These are phyloP conservation scores for Micrasema longulum DNA, from an alignment of 1,140 invertebrate genomes.

Conservation along the genomic window DNA sequence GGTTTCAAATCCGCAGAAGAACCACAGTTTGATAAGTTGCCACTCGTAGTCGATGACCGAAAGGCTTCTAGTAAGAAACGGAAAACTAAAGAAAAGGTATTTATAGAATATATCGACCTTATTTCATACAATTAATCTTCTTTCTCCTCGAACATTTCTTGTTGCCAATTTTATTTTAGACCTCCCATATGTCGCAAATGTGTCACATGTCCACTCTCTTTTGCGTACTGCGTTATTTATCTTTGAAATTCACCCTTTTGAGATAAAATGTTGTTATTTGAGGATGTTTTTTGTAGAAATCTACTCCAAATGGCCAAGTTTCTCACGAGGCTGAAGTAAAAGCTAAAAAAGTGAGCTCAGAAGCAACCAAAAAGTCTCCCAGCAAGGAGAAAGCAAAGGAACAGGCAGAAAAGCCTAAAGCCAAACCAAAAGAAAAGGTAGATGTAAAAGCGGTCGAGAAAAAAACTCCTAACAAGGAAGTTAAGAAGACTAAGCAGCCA, in stretches of 20 bases:
- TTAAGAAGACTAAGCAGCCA: conserved; percentile 69
- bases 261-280: not conserved
- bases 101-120: conserved; percentile 57
- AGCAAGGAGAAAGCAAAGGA: conserved; percentile 56
- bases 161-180: conserved; percentile 50
- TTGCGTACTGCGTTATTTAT: not conserved
- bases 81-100: conserved; percentile 80
- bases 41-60: conserved; percentile 70
- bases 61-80: conserved; percentile 76
- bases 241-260: not conserved
- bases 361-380: conserved; percentile 60
- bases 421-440: conserved; percentile 55
- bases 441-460: conserved; percentile 59
- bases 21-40: conserved; percentile 77
- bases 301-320: conserved; percentile 60
- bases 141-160: conserved; percentile 51
- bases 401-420: conserved; percentile 48
- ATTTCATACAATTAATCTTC: conserved; percentile 37
- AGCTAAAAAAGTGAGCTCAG: conserved; percentile 62
- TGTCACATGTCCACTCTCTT: conserved; percentile 41
- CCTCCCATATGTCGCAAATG: conserved; percentile 44
- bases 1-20: conserved; percentile 80
- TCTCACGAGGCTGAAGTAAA: conserved; percentile 64
- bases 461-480: conserved; percentile 65
- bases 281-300: conserved; percentile 36